phyloP scores from a whole-genome alignment of 2,113 vertebrate species.

The Climacteris rufus region DNA sequence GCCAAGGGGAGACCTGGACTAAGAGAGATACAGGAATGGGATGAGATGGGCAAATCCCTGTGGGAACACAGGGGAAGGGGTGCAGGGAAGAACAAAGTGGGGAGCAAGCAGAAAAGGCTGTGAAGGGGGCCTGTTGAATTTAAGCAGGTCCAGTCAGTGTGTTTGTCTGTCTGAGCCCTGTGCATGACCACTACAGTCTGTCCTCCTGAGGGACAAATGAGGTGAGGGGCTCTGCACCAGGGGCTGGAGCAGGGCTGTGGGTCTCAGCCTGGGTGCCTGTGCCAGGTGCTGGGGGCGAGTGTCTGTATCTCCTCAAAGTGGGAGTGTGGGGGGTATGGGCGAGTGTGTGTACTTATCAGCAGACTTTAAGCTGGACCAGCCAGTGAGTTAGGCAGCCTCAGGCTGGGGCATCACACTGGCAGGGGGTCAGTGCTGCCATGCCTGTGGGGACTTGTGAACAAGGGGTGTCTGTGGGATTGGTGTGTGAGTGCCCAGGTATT shows the following conservation, averaged over 20 bases:
- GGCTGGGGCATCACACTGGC: neutral
- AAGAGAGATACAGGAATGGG: neutral
- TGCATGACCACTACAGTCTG: neutral
- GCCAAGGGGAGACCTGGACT: neutral
- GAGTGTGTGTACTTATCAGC: neutral
- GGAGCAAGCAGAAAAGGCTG: neutral
- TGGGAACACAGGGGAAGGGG: neutral
- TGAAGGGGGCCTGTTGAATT: neutral
- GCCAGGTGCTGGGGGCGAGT: neutral
- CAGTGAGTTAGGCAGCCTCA: neutral
- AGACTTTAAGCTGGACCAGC: neutral
- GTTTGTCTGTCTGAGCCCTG: neutral
- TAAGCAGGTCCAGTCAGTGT: rapidly evolving
- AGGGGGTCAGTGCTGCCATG: neutral
- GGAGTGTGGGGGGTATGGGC: no score
- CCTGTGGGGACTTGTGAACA: neutral
- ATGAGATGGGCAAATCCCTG: neutral
- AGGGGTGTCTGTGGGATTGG: neutral
- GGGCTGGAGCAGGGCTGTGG: neutral
- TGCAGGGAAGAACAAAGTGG: neutral
- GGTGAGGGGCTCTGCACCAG: neutral
- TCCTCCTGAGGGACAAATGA: neutral
- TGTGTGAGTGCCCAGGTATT: neutral
- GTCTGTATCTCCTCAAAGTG: neutral
- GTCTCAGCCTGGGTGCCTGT: neutral